These are phyloP conservation scores for Onychostruthus taczanowskii DNA, from an alignment of 2,113 vertebrate genomes.

Conservation along the genomic window DNA sequence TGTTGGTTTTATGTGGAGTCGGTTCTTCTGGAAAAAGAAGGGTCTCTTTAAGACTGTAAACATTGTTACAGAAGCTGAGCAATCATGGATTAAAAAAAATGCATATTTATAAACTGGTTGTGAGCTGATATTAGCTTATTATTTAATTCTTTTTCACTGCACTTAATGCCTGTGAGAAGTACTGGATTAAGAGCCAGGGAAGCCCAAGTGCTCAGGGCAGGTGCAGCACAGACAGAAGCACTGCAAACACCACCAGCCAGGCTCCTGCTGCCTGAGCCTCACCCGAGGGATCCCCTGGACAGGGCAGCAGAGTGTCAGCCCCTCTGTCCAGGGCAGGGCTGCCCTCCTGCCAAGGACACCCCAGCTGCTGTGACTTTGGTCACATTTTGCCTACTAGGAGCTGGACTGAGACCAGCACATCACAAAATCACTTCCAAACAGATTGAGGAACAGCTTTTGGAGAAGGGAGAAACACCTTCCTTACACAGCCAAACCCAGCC, in stretches of 20 bases:
- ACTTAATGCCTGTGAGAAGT: not conserved
- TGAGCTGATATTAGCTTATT: constrained; percentile 33
- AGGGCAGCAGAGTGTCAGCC: not conserved
- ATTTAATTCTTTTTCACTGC: not conserved
- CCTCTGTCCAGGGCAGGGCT: not conserved
- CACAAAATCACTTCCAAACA: not conserved
- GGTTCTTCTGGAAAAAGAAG: constrained; percentile 93
- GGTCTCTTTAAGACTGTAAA: constrained; percentile 81
- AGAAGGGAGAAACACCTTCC: not conserved
- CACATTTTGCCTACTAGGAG: not conserved
- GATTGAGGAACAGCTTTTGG: not conserved
- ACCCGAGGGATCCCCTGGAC: not conserved
- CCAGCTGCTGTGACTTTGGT: not conserved
- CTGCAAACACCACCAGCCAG: not conserved
- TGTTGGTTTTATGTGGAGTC: constrained; percentile 86
- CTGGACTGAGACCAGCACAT: not conserved
- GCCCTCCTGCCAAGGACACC: not conserved
- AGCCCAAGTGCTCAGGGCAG: constrained; percentile 13
- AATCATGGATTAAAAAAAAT: constrained; percentile 60
- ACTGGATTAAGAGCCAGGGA: constrained; percentile 44
- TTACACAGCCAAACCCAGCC: not conserved
- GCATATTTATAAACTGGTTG: constrained; percentile 47
- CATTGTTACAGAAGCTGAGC: constrained; percentile 66
- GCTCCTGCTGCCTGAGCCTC: not conserved
- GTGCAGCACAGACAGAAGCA: not conserved